These are phyloP conservation scores for Strongylocentrotus purpuratus DNA, from an alignment of 35 echinoderm and acorn worm genomes.

Conservation along the genomic window DNA sequence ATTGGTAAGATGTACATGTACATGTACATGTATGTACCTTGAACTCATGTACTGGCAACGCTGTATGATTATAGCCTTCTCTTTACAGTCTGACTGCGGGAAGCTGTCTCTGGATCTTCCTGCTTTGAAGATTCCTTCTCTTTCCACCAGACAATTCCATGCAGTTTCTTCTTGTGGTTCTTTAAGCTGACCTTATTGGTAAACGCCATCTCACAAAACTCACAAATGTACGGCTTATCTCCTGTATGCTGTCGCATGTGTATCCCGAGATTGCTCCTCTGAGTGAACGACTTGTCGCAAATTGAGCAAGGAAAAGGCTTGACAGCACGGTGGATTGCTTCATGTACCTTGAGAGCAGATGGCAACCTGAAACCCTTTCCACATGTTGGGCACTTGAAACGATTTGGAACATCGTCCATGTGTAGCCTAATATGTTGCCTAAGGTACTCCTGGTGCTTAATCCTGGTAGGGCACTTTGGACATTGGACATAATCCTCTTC, in stretches of 20 bases:
- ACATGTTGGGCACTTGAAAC: conserved; percentile 48
- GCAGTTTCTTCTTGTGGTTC: conserved; percentile 72
- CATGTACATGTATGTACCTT: too few species aligned
- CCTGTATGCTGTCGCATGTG: conserved; percentile 64
- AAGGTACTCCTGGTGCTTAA: not conserved
- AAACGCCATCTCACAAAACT: conserved; percentile 60
- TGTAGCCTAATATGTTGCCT: not conserved
- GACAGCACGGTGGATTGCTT: conserved; percentile 51
- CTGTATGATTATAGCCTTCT: too few species aligned
- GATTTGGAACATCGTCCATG: not conserved
- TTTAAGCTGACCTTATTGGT: conserved; percentile 86
- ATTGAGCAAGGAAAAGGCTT: conserved; percentile 55
- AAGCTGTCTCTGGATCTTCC: too few species aligned
- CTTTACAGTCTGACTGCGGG: too few species aligned
- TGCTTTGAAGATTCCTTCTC: not conserved
- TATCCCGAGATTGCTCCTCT: conserved; percentile 52
- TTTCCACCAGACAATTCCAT: conserved; percentile 82
- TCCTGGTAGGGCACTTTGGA: not conserved
- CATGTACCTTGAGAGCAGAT: conserved; percentile 55
- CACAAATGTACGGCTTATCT: conserved; percentile 56
- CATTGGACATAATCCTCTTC: not conserved
- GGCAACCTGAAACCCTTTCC: not conserved
- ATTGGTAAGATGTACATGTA: too few species aligned
- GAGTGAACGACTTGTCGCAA: conserved; percentile 62
- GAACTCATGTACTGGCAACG: too few species aligned